Base-by-base conservation (phyloP, 2,113 vertebrate genomes). In the Urocolius indicus region DNA sequence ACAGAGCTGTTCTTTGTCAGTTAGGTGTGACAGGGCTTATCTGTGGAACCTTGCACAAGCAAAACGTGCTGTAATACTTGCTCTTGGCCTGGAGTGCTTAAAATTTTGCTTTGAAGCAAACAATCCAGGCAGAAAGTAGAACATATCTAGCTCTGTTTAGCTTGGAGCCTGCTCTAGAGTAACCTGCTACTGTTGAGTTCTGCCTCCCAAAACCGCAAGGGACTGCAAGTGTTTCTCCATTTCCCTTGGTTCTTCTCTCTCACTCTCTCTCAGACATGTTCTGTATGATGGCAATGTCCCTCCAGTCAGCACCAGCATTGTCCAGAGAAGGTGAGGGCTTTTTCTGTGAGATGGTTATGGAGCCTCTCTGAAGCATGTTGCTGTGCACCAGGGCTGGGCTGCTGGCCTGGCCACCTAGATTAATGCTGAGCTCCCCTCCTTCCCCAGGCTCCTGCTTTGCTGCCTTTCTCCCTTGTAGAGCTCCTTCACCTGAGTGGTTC, bases 321-420 rank as follows among this genome's bases (percentile, higher is more conserved):
- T n/a, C 48, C n/a, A 11, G 32, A 66, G 80, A 21, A 69, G 77
- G 30, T 1, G 3, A 76, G 45, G 3, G 4, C 57, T 87, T 16
- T 7, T 41, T 26, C 81, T 0, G 5, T 1, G 1, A 2, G 0
- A 4, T 24, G 78, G 57, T 34, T 11, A 36, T 10, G 1, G 5
- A 27, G 52, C 9, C 24, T 72, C 41, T 88, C 54, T 20, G 4
- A n/a, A 16, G n/a, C 1, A 0, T 30, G 11, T 10, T 3, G 12
- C 29, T 45, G 32, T 34, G 32, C 63, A 61, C 61, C 30, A 23
- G 4, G 5, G 14, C 57, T 16, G n/a, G 38, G 19, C 38, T 74
- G 62, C 81, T 69, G 65, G 38, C 30, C 19, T 3, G 12, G 74
- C 62, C 57, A n/a, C 15, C 9, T 5, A 19, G 14, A 20, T 15